Evolutionary conservation across 2,888 invertebrate genomes (phyloP), one percentile per base, ranked within the genome.

Genomic region (Aphodius granarius): DNA sequence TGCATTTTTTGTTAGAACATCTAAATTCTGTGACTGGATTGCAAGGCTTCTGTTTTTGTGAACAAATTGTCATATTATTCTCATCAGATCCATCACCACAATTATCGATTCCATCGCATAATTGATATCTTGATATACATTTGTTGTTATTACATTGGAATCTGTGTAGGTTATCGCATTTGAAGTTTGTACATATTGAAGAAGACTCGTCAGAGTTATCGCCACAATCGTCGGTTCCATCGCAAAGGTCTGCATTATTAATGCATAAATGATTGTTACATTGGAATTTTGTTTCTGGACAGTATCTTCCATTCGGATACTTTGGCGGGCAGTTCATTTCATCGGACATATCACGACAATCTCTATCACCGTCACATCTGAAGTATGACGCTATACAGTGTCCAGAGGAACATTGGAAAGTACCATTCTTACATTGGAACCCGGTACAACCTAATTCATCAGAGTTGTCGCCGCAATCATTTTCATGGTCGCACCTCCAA

Each of bases 71-170:
- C 91, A 97, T 94, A 87, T 97, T 97, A 87, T 97, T 97, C 87
- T 98, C 98, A 87, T 98, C 98, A 0, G 95, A 95, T 6, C 96
- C 97, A 86, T 98, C 97, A 63, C 96, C 95, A 86, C 98, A 98
- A 86, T 98, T 96, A 86, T 97, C 95, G 17, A 94, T 90, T 23
- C 95, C 94, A 87, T 98, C 97, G 86, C 98, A 98, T 6, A 96
- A 90, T 83, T 95, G 95, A 84, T 95, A 95, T 86, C 92, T 89
- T 0, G 95, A 93, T 75, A 96, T 95, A 83, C 96, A 96, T 80
- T 95, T 92, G 80, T 95, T 94, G 63, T 77, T 77, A 63, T 23
- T 71, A 71, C 77, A 77, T 65, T 77, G 77, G 72, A 73, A 77
- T 73, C 76, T 76, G 65, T 94, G 90, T 76, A 94, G 87, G 0